Base-by-base conservation (phyloP, 2,888 invertebrate species). In the Hermaeophaga mercurialis region DNA sequence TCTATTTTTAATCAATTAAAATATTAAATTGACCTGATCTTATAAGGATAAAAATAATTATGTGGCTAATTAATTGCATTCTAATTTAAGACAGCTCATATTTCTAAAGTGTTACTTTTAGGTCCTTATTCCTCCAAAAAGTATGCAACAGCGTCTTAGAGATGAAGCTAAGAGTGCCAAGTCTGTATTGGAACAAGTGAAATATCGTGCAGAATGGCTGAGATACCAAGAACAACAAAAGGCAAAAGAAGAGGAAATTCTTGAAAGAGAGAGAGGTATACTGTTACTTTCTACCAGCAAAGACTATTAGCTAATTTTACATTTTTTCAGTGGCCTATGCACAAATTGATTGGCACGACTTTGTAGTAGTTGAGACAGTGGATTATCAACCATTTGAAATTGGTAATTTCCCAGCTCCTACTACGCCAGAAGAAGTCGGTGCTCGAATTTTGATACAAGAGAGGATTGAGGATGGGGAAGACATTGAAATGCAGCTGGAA, bases 291-390 rank as follows among this genome's bases (percentile, higher is more conserved):
- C n/a, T n/a, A n/a, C n/a, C n/a, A n/a, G n/a, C n/a, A n/a, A n/a
- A 33, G 5, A 31, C 5, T 28, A 28, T 28, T 28, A 3, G 9
- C 9, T 9, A 28, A 22, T 22, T 22, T 22, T 22, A 5, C 6
- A 43, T 47, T 34, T 34, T 64, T 65, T 58, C 24, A 84, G 86
- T 93, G 19, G 93, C 93, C 0, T 99, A 99, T 75, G 96, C 97
- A 0, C 95, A 95, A 72, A 97, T 99, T 62, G 99, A 99, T 76
- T 99, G 99, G 99, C 99, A 99, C 75, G 98, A 99, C 78, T 99
- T 99, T 78, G 98, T 99, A 1, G 98, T 99, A 0, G 99, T 99
- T 0, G 99, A 99, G 80, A 98, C 98, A 0, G 98, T 99, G 0
- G 99, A 99, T 78, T 99, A 98, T 76, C 96, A 96, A 67, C 92